Conservation (phyloP, 23 tunicate species). For the Trididemnum nubilum region DNA sequence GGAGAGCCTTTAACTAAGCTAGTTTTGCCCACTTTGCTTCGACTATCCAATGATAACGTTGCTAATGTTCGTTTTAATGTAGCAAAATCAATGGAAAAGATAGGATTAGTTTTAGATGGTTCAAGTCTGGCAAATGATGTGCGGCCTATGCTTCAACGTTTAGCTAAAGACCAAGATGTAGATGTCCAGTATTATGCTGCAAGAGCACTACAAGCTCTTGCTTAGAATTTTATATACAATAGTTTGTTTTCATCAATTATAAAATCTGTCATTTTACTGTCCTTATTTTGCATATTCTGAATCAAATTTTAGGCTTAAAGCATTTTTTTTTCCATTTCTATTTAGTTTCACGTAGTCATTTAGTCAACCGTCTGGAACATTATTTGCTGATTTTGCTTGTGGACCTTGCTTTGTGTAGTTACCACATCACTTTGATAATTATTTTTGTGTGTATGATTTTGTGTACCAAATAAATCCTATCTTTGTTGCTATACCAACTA, state of each 20-base stretch:
- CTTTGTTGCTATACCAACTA: no score
- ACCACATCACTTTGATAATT: no score
- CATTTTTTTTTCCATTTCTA: neutral
- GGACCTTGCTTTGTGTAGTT: no score
- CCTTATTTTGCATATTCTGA: no score
- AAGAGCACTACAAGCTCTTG: constrained; percentile 73
- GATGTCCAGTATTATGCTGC: constrained; percentile 97
- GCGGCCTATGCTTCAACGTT: constrained; percentile 91
- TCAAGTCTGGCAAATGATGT: constrained; percentile 75
- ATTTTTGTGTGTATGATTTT: no score
- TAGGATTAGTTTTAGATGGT: constrained; percentile 81
- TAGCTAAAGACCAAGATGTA: constrained; percentile 75
- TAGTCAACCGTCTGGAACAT: no score
- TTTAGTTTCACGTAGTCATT: no score
- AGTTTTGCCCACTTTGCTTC: constrained; percentile 67
- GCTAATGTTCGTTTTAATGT: constrained; percentile 98
- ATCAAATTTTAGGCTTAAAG: neutral
- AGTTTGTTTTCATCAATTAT: no score
- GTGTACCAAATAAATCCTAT: no score
- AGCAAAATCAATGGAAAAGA: constrained; percentile 87
- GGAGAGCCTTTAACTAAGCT: constrained; percentile 73
- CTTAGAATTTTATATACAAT: no score
- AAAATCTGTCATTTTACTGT: no score
- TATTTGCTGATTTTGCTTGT: no score
- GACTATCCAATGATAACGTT: constrained; percentile 83